phyloP scores from a whole-genome alignment of 1,140 invertebrate genomes.

The Cotesia typhae region DNA sequence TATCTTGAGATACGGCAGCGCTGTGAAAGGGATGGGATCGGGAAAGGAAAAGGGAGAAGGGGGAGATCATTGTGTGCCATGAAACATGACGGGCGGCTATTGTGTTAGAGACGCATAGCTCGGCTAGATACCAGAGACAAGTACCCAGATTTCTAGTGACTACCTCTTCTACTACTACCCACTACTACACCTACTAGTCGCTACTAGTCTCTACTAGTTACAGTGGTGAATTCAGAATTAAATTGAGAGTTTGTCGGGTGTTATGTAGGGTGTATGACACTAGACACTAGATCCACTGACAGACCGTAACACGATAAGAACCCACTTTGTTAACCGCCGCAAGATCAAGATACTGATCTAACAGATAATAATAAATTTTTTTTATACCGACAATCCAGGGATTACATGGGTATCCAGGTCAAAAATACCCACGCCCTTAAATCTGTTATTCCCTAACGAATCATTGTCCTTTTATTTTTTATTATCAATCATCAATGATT shows the following conservation, averaged over 20 bases:
- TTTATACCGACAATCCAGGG: constrained; percentile 35
- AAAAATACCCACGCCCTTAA: constrained; percentile 14
- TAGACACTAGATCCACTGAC: constrained; percentile 24
- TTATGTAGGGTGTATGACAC: constrained; percentile 1
- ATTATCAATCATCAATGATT: too few species aligned
- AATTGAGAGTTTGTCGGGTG: neutral
- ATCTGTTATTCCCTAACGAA: too few species aligned
- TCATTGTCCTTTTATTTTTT: too few species aligned
- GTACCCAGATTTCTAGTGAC: neutral
- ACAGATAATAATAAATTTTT: constrained; percentile 62
- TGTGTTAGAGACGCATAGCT: constrained; percentile 59
- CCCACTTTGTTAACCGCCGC: constrained; percentile 61
- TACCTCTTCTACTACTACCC: too few species aligned
- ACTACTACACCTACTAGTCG: too few species aligned
- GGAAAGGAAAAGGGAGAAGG: constrained; percentile 39
- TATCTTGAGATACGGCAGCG: constrained; percentile 61
- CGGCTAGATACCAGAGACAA: neutral
- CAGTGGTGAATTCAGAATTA: too few species aligned
- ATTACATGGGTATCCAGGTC: constrained; percentile 50
- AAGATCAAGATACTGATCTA: constrained; percentile 52
- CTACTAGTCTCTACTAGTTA: too few species aligned
- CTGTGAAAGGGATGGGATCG: constrained; percentile 33
- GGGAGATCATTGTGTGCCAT: constrained; percentile 60
- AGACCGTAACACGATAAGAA: constrained; percentile 62
- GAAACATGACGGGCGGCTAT: constrained; percentile 61